These are phyloP conservation scores for Ctenopoma kingsleyae DNA, from an alignment of 2,797 vertebrate species.

Conservation along the genomic window DNA sequence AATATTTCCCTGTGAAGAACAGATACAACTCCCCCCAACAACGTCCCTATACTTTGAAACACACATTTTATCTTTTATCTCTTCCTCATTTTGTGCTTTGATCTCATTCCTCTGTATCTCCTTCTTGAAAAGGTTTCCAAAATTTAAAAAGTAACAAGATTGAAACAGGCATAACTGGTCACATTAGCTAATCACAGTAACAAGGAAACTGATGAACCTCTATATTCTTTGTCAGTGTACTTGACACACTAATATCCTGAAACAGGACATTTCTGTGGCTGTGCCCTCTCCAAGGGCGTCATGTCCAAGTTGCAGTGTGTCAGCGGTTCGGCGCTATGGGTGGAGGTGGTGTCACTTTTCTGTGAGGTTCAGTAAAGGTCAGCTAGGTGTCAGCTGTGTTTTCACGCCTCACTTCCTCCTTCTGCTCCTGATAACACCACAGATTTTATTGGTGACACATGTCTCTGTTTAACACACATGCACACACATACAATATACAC, in stretches of 20 bases:
- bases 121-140: constrained; percentile 13
- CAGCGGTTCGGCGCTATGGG: constrained; percentile 39
- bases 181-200: constrained; percentile 12
- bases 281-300: constrained; percentile 49
- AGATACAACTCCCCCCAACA: background rate
- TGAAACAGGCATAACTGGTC: constrained; percentile 17
- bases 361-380: constrained; percentile 76
- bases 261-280: too few relatives aligned
- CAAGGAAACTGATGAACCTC: constrained; percentile 9
- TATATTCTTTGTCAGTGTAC: constrained; percentile 25
- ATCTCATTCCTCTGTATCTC: constrained; percentile 13
- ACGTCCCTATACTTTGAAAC: constrained; percentile 3
- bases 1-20: constrained; percentile 1
- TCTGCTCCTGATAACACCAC: constrained; percentile 61
- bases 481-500: constrained; percentile 9
- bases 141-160: constrained; percentile 10
- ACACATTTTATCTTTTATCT: constrained; percentile 28
- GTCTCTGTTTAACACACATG: constrained; percentile 58
- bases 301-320: constrained; percentile 50
- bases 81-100: constrained; percentile 13
- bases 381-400: constrained; percentile 70
- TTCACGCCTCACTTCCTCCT: constrained; percentile 80
- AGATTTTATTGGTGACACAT: constrained; percentile 66
- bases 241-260: constrained; percentile 7
- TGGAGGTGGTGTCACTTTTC: constrained; percentile 60